These are phyloP conservation scores for Stenodema calcarata DNA, from an alignment of 2,888 invertebrate genomes.

Conservation along the genomic window DNA sequence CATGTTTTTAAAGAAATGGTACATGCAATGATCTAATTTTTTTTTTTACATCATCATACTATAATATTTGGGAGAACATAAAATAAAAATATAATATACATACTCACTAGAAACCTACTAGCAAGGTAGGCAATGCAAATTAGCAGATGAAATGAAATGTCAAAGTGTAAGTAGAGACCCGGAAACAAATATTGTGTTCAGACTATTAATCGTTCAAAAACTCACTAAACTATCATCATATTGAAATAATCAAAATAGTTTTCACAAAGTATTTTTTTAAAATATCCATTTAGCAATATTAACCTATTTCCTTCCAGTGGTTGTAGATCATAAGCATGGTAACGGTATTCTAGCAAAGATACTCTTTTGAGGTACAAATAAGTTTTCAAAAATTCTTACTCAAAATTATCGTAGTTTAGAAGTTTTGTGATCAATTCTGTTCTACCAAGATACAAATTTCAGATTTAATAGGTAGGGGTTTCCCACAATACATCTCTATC, in stretches of 20 bases:
- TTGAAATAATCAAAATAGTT: conserved; percentile 19
- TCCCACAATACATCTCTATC: not conserved
- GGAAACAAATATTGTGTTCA: not conserved
- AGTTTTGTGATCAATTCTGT: too few species aligned
- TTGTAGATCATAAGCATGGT: not conserved
- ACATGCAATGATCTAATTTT: not conserved
- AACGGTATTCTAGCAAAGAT: not conserved
- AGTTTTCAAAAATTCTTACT: not conserved
- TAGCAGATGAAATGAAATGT: not conserved
- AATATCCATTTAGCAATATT: not conserved
- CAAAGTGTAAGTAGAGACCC: not conserved
- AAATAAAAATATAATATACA: not conserved
- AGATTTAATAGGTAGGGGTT: not conserved
- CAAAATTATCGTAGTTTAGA: too few species aligned
- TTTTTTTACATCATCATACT: not conserved
- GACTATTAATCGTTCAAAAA: not conserved
- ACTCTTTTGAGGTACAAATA: not conserved
- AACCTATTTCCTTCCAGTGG: not conserved
- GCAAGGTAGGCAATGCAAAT: not conserved
- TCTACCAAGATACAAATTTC: too few species aligned
- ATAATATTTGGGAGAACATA: not conserved
- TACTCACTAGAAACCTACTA: not conserved
- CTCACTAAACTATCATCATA: not conserved
- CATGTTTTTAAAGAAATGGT: conserved; percentile 2
- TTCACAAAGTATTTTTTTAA: conserved; percentile 19